phyloP scores from a whole-genome alignment of 2,888 invertebrate species.

The Meteorus cinctellus region DNA sequence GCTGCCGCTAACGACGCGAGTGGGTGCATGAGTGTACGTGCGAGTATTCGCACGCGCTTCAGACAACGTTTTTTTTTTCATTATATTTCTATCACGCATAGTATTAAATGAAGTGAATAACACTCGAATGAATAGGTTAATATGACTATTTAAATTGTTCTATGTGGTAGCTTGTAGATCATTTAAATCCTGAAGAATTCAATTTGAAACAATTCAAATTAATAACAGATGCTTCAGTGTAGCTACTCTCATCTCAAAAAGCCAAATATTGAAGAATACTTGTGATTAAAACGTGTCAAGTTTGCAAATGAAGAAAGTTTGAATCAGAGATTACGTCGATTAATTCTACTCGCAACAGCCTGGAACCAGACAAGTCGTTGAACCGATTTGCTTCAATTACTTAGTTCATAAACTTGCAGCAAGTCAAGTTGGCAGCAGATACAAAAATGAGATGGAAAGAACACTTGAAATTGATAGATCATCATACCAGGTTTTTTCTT shows the following conservation, averaged over 20 bases:
- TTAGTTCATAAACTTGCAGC: neutral
- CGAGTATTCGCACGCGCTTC: conserved; percentile 10
- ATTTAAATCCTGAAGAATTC: neutral
- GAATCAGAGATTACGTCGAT: too few species aligned
- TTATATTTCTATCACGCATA: neutral
- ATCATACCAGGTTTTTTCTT: neutral
- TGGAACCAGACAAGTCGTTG: too few species aligned
- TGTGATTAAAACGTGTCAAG: neutral
- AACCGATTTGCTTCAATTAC: too few species aligned
- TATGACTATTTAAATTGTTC: neutral
- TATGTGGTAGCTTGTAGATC: neutral
- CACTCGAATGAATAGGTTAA: neutral
- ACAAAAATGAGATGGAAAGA: conserved; percentile 15
- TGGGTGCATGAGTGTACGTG: neutral
- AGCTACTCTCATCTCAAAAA: too few species aligned
- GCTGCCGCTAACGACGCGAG: neutral
- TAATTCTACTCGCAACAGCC: too few species aligned
- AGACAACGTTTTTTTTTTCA: conserved; percentile 4
- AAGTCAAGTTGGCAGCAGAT: neutral
- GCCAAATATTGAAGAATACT: neutral
- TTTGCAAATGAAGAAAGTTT: neutral
- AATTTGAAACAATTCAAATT: too few species aligned
- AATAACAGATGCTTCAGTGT: too few species aligned
- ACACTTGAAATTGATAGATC: neutral
- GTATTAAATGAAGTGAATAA: neutral